These are phyloP conservation scores for Acrobasis consociella DNA, from an alignment of 2,888 invertebrate species.

Conservation along the genomic window DNA sequence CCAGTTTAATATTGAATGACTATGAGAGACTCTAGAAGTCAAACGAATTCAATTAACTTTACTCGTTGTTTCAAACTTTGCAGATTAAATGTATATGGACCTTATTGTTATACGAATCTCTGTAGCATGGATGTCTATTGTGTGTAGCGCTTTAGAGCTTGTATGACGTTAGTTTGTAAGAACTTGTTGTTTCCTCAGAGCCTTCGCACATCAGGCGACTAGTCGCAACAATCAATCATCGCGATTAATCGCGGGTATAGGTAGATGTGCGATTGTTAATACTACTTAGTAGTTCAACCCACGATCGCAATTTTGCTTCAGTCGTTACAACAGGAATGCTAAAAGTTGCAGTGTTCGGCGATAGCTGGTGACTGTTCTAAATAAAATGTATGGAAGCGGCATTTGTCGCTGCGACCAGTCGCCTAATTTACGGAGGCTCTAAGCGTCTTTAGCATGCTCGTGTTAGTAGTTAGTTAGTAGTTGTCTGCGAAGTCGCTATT, in stretches of 20 bases:
- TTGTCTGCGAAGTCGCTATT: slow-evolving; percentile 17
- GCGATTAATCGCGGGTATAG: too few relatives aligned
- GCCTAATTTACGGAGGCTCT: neutral
- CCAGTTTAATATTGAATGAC: slow-evolving; percentile 43
- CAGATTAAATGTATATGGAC: slow-evolving; percentile 22
- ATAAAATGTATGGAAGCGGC: too few relatives aligned
- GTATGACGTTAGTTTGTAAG: slow-evolving; percentile 9
- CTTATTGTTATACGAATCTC: slow-evolving; percentile 15
- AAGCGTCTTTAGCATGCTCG: slow-evolving; percentile 18
- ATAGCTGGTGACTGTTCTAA: too few relatives aligned
- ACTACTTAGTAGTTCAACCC: too few relatives aligned
- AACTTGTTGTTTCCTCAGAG: neutral
- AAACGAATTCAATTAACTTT: slow-evolving; percentile 46
- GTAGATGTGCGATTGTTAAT: too few relatives aligned
- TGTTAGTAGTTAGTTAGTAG: slow-evolving; percentile 24
- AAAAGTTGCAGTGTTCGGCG: too few relatives aligned
- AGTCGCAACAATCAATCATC: too few relatives aligned
- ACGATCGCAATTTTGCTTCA: too few relatives aligned
- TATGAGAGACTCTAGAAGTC: slow-evolving; percentile 37
- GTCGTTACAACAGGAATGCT: too few relatives aligned
- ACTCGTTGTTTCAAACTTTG: slow-evolving; percentile 22
- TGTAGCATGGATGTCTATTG: slow-evolving; percentile 8
- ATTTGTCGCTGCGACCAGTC: too few relatives aligned
- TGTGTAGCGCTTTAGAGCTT: slow-evolving; percentile 24
- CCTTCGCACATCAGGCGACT: too few relatives aligned